Conservation (phyloP, 1,140 invertebrate genomes). For the Macrosteles quadrilineatus region DNA sequence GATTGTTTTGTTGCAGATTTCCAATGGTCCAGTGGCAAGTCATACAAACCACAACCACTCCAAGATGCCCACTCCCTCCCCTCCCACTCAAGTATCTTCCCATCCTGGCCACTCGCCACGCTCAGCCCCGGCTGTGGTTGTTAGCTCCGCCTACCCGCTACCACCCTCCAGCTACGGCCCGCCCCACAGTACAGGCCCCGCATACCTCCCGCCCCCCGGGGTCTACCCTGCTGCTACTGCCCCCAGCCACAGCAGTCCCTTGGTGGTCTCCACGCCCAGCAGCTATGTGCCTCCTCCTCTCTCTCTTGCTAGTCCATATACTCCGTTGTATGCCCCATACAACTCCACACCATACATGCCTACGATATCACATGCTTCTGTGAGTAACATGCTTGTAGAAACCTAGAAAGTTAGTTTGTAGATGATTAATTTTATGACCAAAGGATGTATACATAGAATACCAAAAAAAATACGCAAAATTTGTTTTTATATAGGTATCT, state of each 20-base stretch:
- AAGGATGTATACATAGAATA: too few species aligned
- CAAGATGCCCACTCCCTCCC: conserved; percentile 1
- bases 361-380: conserved; percentile 58
- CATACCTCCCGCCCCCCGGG: background rate
- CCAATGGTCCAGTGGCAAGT: conserved; percentile 13
- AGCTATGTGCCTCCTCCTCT: conserved; percentile 46
- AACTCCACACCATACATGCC: conserved; percentile 59
- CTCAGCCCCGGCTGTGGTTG: background rate
- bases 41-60: conserved; percentile 29
- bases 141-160: background rate
- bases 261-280: background rate
- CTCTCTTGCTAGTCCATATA: conserved; percentile 55
- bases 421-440: too few species aligned
- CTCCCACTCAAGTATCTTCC: background rate
- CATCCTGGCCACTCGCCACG: background rate
- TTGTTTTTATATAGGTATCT: too few species aligned
- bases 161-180: background rate
- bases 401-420: too few species aligned
- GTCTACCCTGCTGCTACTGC: background rate
- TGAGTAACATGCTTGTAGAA: conserved; percentile 49
- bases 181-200: background rate
- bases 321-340: conserved; percentile 72
- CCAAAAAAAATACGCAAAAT: too few species aligned
- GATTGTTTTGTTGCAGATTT: conserved; percentile 24
- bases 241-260: conserved; percentile 1